Evolutionary conservation across 1,140 invertebrate genomes (phyloP).

Genomic region (Drosophila sturtevanti): DNA sequence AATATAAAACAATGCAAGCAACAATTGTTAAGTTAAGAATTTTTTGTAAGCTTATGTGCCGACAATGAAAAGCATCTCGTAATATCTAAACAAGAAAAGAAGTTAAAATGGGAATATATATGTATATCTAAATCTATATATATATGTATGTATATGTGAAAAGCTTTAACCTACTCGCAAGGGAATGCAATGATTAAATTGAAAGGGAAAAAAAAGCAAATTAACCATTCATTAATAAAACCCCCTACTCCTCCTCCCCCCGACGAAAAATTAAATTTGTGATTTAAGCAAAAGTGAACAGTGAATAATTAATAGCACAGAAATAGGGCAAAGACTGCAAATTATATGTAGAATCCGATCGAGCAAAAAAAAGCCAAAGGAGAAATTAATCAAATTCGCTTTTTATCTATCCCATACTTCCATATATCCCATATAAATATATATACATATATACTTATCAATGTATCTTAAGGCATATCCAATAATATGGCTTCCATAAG

Average conservation of each 20-base stretch:
- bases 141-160: constrained; percentile 19
- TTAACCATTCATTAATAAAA: constrained; percentile 31
- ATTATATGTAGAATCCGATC: background rate
- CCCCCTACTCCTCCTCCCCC: no score
- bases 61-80: constrained; percentile 51
- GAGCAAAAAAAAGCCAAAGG: background rate
- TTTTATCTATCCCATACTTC: no score
- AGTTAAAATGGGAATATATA: constrained; percentile 31
- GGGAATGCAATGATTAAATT: constrained; percentile 1
- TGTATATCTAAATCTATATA: background rate
- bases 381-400: no score
- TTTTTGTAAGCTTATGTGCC: constrained; percentile 21
- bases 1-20: constrained; percentile 19
- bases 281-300: background rate
- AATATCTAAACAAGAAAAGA: constrained; percentile 41
- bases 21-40: constrained; percentile 14
- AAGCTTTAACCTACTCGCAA: constrained; percentile 60
- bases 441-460: no score
- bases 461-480: no score
- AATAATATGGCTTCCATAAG: no score
- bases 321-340: constrained; percentile 1
- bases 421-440: no score
- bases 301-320: background rate
- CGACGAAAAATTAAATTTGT: constrained; percentile 17
- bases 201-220: constrained; percentile 17